Percentiles rank a stretch among this genome's conserved stretches.
These are phyloP conservation scores for Drosophila lacertosa DNA, from an alignment of 1,140 invertebrate genomes.

Conservation along the genomic window DNA sequence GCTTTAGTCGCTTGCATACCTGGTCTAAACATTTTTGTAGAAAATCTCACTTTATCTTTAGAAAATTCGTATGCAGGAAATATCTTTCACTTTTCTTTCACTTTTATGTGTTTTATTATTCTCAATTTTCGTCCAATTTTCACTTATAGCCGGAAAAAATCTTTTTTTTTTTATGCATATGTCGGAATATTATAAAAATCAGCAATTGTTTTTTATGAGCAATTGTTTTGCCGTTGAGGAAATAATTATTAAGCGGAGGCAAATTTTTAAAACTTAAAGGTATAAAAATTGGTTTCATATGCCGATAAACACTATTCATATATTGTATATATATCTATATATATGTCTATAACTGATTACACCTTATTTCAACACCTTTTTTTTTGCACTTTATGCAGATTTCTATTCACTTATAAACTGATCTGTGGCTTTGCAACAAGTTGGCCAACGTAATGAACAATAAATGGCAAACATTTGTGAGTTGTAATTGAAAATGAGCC, in stretches of 20 bases:
- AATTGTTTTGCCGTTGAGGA: too few relatives aligned
- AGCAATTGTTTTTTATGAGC: too few relatives aligned
- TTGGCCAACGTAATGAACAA: slow-evolving; percentile 40
- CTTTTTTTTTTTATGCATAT: too few relatives aligned
- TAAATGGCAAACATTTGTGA: slow-evolving; percentile 48
- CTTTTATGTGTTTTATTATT: background rate
- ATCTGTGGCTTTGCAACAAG: background rate
- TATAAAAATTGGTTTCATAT: too few relatives aligned
- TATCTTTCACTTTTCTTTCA: slow-evolving; percentile 12
- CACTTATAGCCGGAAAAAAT: too few relatives aligned
- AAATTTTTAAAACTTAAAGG: too few relatives aligned
- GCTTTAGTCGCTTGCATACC: background rate
- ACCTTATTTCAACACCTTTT: background rate
- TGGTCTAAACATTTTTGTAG: background rate
- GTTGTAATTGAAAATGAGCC: slow-evolving; percentile 45
- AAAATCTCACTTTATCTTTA: background rate
- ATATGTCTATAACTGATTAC: too few relatives aligned
- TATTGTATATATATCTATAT: too few relatives aligned
- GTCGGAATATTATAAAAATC: too few relatives aligned
- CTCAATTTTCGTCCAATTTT: background rate
- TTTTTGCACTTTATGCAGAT: slow-evolving; percentile 4
- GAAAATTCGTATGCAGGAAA: background rate
- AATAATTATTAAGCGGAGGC: too few relatives aligned
- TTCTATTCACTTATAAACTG: background rate
- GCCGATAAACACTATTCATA: too few relatives aligned